Conservation (phyloP, 1,140 invertebrate genomes). For the Drosophila lacteicornis region DNA sequence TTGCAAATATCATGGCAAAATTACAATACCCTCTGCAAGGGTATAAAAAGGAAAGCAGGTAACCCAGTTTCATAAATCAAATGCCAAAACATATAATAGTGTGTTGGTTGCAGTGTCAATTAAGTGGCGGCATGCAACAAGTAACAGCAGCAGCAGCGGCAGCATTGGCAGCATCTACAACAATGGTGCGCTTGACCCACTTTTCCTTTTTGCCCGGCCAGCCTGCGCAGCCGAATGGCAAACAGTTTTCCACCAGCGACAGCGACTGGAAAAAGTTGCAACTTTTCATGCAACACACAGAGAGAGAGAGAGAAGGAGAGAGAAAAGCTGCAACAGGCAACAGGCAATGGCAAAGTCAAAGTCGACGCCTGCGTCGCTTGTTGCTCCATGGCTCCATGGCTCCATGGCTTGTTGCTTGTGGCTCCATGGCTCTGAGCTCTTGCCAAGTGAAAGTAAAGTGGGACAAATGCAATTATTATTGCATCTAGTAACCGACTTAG, state of each 20-base stretch:
- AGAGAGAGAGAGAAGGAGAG: slow-evolving; percentile 1
- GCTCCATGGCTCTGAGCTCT: neutral
- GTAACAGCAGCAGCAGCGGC: slow-evolving; percentile 49
- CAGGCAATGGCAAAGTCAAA: slow-evolving; percentile 76
- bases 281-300: slow-evolving; percentile 73
- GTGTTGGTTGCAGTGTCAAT: slow-evolving; percentile 52
- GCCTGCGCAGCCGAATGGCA: slow-evolving; percentile 57
- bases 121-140: slow-evolving; percentile 71
- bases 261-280: slow-evolving; percentile 77
- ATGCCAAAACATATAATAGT: slow-evolving; percentile 37
- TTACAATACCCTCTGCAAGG: too few relatives aligned
- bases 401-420: slow-evolving; percentile 9
- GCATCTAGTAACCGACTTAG: slow-evolving; percentile 84
- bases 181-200: slow-evolving; percentile 83
- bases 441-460: slow-evolving; percentile 85
- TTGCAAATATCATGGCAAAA: too few relatives aligned
- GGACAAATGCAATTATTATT: slow-evolving; percentile 85
- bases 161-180: slow-evolving; percentile 47
- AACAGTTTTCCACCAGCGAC: slow-evolving; percentile 72
- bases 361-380: slow-evolving; percentile 52
- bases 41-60: slow-evolving; percentile 58
- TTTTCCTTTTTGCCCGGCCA: slow-evolving; percentile 75
- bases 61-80: slow-evolving; percentile 64
- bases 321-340: slow-evolving; percentile 49
- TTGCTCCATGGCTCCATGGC: neutral